A percentile compares a stretch with the other conserved stretches of the same genome.
These are phyloP conservation scores for Ferdinandea cuprea DNA, from an alignment of 2,888 invertebrate genomes.

Conservation along the genomic window DNA sequence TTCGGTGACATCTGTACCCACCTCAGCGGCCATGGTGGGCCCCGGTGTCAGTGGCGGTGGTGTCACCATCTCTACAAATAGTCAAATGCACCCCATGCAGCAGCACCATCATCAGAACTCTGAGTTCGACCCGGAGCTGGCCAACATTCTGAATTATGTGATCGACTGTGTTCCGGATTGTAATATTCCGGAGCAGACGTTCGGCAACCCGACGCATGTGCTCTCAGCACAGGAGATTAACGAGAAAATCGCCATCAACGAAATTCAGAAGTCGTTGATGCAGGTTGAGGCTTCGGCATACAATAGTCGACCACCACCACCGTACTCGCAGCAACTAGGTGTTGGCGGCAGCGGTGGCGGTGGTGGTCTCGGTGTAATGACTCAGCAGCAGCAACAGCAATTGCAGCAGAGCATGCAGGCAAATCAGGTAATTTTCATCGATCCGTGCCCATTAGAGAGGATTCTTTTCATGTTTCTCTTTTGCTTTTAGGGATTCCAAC, in stretches of 20 bases:
- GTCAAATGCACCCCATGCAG: conserved; percentile 77
- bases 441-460: neutral
- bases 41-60: conserved; percentile 55
- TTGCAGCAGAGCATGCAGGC: conserved; percentile 76
- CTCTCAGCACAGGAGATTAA: conserved; percentile 82
- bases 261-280: conserved; percentile 96
- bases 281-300: conserved; percentile 87
- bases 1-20: conserved; percentile 60
- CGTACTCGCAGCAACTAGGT: conserved; percentile 74
- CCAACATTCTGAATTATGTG: conserved; percentile 93
- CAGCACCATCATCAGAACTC: conserved; percentile 75
- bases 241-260: conserved; percentile 93
- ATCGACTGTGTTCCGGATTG: conserved; percentile 90
- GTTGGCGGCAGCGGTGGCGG: conserved; percentile 52
- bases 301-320: conserved; percentile 75
- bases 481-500: conserved; percentile 79
- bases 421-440: conserved; percentile 76
- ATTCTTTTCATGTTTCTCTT: neutral
- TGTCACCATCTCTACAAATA: conserved; percentile 65
- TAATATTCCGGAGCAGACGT: conserved; percentile 78
- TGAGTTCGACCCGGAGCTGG: conserved; percentile 87
- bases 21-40: conserved; percentile 60
- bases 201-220: conserved; percentile 78
- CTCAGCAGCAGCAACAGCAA: conserved; percentile 78
- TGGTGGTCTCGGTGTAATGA: conserved; percentile 60